Conservation (phyloP, 2,797 vertebrate genomes). For the Coregonus sp. region DNA sequence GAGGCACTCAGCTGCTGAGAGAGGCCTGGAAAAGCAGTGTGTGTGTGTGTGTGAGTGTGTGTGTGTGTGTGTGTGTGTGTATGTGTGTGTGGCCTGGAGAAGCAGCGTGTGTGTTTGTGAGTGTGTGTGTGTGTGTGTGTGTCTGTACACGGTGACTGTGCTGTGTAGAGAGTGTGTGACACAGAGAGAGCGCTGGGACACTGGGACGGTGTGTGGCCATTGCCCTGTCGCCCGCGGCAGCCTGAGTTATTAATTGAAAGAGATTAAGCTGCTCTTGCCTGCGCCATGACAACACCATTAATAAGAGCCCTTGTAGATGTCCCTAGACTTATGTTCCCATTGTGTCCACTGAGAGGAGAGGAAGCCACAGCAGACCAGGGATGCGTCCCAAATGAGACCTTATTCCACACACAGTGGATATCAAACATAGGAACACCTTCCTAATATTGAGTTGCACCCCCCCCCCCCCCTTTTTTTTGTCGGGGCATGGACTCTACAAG, state of each 20-base stretch:
- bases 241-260: conserved; percentile 20
- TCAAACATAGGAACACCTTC: not conserved
- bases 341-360: not conserved
- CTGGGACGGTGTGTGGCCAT: conserved; percentile 11
- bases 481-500: too few relatives aligned
- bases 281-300: conserved; percentile 11
- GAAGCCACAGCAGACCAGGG: not conserved
- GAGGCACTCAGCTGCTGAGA: not conserved
- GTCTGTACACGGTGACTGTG: not conserved
- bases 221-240: not conserved
- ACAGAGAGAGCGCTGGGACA: not conserved
- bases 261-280: conserved; percentile 15
- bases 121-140: not conserved
- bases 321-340: conserved; percentile 9
- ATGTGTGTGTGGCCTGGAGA: not conserved
- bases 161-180: not conserved
- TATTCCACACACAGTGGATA: not conserved
- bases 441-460: too few relatives aligned
- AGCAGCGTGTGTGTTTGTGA: not conserved
- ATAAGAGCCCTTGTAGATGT: conserved; percentile 11
- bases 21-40: too few relatives aligned
- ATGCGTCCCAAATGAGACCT: not conserved
- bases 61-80: too few relatives aligned
- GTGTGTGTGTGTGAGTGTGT: too few relatives aligned
- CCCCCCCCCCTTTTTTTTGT: too few relatives aligned